Conservation (phyloP, 2,797 vertebrate genomes). For the Ispidina picta region DNA sequence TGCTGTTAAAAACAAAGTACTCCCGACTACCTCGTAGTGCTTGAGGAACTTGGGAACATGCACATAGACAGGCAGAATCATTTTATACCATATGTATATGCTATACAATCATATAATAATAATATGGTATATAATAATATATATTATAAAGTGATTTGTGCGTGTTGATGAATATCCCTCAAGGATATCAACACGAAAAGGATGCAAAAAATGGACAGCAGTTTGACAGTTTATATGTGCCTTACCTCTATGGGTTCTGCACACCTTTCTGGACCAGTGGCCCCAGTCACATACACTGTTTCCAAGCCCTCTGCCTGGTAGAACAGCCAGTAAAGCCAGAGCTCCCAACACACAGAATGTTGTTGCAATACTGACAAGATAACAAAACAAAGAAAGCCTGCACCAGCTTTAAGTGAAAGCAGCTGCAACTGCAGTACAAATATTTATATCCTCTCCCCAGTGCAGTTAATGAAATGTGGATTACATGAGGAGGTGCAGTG, state of each 20-base stretch:
- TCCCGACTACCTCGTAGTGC: neutral
- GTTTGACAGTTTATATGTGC: neutral
- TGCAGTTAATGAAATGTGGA: constrained; percentile 62
- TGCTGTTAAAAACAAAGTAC: neutral
- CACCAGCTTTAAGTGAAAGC: constrained; percentile 13
- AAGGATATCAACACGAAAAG: neutral
- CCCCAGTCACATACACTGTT: neutral
- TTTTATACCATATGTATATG: neutral
- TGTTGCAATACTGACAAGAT: neutral
- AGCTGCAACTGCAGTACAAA: constrained; percentile 35
- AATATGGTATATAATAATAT: neutral
- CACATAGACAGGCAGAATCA: neutral
- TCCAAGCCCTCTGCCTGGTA: neutral
- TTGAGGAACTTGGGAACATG: neutral
- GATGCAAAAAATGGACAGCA: neutral
- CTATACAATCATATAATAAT: neutral
- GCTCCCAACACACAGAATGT: neutral
- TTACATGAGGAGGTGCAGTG: constrained; percentile 57
- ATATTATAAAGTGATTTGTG: neutral
- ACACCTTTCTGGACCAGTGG: neutral
- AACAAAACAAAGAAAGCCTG: constrained; percentile 6
- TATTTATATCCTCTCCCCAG: constrained; percentile 52
- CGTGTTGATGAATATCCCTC: neutral
- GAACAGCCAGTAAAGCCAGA: neutral
- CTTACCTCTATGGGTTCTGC: neutral